A percentile compares a stretch with the other conserved stretches of the same genome.
These are phyloP conservation scores for Euphydryas editha DNA, from an alignment of 2,888 invertebrate genomes.

Conservation along the genomic window DNA sequence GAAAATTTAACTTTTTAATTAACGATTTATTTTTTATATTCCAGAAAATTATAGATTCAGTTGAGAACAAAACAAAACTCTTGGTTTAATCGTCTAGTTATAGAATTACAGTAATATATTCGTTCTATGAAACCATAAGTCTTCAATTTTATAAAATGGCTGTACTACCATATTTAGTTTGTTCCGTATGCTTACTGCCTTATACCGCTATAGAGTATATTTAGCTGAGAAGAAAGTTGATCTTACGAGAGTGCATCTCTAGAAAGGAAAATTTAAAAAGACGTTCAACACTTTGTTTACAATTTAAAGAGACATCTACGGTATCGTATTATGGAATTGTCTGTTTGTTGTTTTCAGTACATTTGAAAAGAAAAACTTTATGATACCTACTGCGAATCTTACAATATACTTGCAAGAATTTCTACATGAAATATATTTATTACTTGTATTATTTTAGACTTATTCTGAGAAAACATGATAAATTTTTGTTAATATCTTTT, in stretches of 20 bases:
- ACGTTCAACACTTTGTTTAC: conserved; percentile 23
- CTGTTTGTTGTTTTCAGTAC: not conserved
- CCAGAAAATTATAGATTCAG: no score
- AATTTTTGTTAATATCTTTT: no score
- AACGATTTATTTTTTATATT: no score
- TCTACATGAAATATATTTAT: no score
- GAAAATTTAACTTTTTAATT: no score
- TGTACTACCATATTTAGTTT: not conserved
- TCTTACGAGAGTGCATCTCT: conserved; percentile 9
- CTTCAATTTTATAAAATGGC: not conserved
- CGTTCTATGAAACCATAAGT: not conserved
- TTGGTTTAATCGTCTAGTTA: not conserved
- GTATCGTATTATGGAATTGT: conserved; percentile 3
- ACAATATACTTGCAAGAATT: no score
- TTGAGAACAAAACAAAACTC: not conserved
- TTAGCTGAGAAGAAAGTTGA: conserved; percentile 12
- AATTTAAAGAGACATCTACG: conserved; percentile 5
- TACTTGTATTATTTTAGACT: no score
- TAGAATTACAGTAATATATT: not conserved
- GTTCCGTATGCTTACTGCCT: not conserved
- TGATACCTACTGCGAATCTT: not conserved
- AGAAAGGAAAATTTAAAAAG: conserved; percentile 16
- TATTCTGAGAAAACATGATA: no score
- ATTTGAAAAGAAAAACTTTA: not conserved
- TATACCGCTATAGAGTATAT: conserved; percentile 1